Evolutionary conservation across 1,140 invertebrate species (phyloP), one percentile per base, ranked within the genome.

Genomic region (Aphaenogaster ashmeadi): DNA sequence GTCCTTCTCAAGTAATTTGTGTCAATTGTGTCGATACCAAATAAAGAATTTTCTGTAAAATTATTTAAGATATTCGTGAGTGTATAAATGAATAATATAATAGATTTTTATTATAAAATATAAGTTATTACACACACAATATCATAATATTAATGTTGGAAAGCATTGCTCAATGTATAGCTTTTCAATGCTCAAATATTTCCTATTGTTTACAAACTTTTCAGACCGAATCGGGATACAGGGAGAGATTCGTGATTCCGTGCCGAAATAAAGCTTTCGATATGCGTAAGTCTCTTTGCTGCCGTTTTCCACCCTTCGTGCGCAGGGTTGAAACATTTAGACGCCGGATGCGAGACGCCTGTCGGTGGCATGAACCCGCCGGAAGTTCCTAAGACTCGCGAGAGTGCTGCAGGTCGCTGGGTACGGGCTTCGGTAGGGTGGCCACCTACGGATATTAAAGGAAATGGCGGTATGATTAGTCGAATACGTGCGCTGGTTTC

Each of bases 391-490:
- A 93, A 95, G 94, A 94, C 93, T 95, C 91, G 88, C 91, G 89
- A 91, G 89, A 92, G 91, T 93, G 88, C 86, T 90, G 87, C 69
- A 88, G 84, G 86, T 90, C 78, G 90, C 87, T 85, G 91, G 89
- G 47, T 86, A 71, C 44, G 60, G 77, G 86, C 66, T 8, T 90
- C 79, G 62, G 72, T 88, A 67, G 85, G 91, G 89, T 89, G 90
- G 91, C 93, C 92, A 93, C 92, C 92, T 94, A 93, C 95, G 95
- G 95, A 95, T 95, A 95, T 95, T 95, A 95, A 95, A 95, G 95
- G 95, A 95, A 95, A 95, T 95, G 92, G 95, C 94, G 95, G 94
- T 95, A 95, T 95, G 95, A 95, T 95, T 95, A 95, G 95, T 95
- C 92, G 94, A 92, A 91, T 95, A 95, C 94, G 95, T 95, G 95